A percentile compares a stretch with the other conserved stretches of the same genome.
Evolutionary conservation across 2,888 invertebrate genomes (phyloP).

Genomic region (Ormyrus rosae): DNA sequence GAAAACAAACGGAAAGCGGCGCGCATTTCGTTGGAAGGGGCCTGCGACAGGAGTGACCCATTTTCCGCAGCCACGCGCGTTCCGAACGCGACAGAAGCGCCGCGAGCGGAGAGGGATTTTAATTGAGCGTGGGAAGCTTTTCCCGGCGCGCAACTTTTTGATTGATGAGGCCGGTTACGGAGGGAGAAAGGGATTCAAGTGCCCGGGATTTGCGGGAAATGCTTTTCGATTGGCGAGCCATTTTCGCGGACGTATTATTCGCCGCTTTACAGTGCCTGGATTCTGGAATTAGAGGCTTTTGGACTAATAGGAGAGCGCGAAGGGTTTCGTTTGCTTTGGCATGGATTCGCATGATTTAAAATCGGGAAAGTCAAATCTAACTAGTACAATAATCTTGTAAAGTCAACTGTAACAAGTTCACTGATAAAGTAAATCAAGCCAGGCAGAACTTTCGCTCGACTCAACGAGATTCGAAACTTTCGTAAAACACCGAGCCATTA

Average conservation of each 20-base stretch:
- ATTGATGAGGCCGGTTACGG: constrained; percentile 38
- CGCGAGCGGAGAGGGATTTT: constrained; percentile 26
- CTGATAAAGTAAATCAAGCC: too few species aligned
- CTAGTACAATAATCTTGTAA: too few species aligned
- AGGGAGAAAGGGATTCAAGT: constrained; percentile 8
- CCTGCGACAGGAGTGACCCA: constrained; percentile 38
- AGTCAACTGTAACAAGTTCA: too few species aligned
- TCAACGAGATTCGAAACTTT: too few species aligned
- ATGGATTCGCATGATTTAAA: neutral
- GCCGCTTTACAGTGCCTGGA: too few species aligned
- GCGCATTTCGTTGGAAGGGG: constrained; percentile 28
- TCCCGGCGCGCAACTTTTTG: constrained; percentile 27
- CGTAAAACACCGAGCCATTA: too few species aligned
- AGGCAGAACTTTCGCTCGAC: too few species aligned
- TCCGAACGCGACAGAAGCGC: neutral
- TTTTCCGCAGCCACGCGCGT: neutral
- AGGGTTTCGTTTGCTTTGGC: neutral
- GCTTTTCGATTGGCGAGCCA: neutral
- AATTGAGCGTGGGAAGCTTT: constrained; percentile 43
- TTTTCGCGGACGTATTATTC: too few species aligned
- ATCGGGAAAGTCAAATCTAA: neutral
- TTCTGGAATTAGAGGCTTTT: too few species aligned
- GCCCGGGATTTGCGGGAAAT: constrained; percentile 12
- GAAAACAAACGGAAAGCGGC: constrained; percentile 15
- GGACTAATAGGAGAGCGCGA: too few species aligned